Evolutionary conservation across 2,888 invertebrate species (phyloP).

Genomic region (Epirrhoe alternata): DNA sequence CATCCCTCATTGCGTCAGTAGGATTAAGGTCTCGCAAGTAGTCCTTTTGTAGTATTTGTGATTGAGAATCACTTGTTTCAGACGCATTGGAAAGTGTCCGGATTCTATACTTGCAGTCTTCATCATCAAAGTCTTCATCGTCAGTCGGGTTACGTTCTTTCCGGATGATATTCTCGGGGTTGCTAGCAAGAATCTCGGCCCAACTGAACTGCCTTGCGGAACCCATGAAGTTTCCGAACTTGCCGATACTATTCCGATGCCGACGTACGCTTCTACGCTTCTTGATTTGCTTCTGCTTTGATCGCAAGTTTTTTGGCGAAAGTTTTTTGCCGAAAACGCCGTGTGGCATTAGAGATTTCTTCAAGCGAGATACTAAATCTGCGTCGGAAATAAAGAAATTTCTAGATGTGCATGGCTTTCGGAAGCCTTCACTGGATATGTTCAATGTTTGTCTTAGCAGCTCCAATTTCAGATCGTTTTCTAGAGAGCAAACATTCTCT

Average conservation of each 20-base stretch:
- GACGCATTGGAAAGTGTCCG: constrained; percentile 74
- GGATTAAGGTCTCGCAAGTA: constrained; percentile 84
- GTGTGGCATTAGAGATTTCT: constrained; percentile 80
- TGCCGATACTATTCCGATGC: constrained; percentile 76
- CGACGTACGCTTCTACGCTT: constrained; percentile 77
- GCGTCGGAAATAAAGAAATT: constrained; percentile 81
- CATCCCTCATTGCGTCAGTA: constrained; percentile 90
- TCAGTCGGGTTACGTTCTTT: constrained; percentile 71
- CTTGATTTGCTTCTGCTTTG: constrained; percentile 78
- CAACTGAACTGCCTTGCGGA: constrained; percentile 86
- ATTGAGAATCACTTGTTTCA: constrained; percentile 65
- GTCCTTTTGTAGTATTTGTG: constrained; percentile 72
- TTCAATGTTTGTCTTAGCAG: constrained; percentile 75
- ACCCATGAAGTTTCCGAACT: constrained; percentile 82
- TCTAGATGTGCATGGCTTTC: constrained; percentile 76
- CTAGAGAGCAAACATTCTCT: constrained; percentile 75
- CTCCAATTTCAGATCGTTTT: constrained; percentile 76
- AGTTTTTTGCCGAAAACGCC: constrained; percentile 80
- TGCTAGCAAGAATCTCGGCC: constrained; percentile 87
- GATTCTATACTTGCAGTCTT: constrained; percentile 76
- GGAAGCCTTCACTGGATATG: constrained; percentile 74
- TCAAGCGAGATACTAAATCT: constrained; percentile 74
- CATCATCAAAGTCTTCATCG: constrained; percentile 66
- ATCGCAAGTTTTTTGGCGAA: constrained; percentile 87
- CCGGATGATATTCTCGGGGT: constrained; percentile 87